Evolutionary conservation across 2,113 vertebrate genomes (phyloP), one percentile per base, ranked within the genome.

Genomic region (Lophura nycthemera): DNA sequence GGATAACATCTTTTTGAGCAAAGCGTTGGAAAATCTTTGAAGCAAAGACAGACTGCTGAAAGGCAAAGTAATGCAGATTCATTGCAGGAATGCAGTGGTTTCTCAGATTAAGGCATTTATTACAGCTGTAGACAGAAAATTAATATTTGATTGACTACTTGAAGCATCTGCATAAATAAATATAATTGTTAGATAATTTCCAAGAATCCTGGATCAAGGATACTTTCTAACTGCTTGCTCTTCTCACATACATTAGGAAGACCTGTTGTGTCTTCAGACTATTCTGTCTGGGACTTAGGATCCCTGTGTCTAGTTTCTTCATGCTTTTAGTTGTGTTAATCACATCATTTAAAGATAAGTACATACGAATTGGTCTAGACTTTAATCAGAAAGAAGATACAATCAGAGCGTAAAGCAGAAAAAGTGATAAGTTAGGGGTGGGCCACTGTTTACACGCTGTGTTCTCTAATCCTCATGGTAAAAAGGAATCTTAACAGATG

Each of bases 1-100:
- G 60, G 16, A 50, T 63, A 85, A 29, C 59, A 40, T 54, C 14
- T 89, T 89, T 94, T 89, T 94, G 86, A 94, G 72, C 88, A 92
- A 74, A 91, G 5, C n/a, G 13, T 60, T 20, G 32, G 42, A 92
- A 78, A 8, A 69, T 5, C 29, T 86, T 75, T 75, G 61, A 86
- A 91, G 16, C 12, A 86, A 78, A 95, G 83, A 30, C 4, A 74
- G 30, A 69, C 4, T 34, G 27, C 4, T 77, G 74, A 67, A 86
- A 91, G 29, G 13, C 67, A 69, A 56, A 88, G 34, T 38, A 74
- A 47, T 13, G 6, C 47, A 40, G 43, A 52, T 2, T 8, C 3
- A 50, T 24, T 61, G n/a, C 56, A 71, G 32, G 4, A 87, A 64
- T 29, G 40, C 7, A 9, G 15, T 16, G 45, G 11, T 57, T 91